Base-by-base conservation (phyloP, 2,113 vertebrate species). In the Todiramphus chloris region DNA sequence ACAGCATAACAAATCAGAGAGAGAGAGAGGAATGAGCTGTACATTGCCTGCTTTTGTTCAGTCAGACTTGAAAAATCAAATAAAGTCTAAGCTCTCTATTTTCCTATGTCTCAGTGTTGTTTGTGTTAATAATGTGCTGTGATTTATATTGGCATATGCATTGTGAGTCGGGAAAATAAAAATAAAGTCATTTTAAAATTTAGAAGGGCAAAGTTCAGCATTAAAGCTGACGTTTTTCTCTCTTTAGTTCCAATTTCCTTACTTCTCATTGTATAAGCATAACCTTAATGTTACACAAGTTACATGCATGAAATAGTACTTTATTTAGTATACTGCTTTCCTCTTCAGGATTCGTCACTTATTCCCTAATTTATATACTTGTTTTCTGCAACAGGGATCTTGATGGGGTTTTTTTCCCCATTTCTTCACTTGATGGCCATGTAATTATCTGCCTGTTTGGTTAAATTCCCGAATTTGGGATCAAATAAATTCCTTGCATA, bases 321-420 rank as follows among this genome's bases (percentile, higher is more conserved):
- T 94, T 73, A 70, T 94, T 83, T 73, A 68, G 35, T 62, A 63
- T 69, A 72, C 70, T 91, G 28, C 55, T 79, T 69, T 75, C 35
- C 63, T 75, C 39, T 48, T 74, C 79, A 48, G 72, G 63, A 93
- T 89, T 90, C 2, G 0, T 60, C 69, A 39, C 70, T 95, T 87
- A 37, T 48, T 93, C 86, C 70, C 27, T 64, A 77, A 91, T 93
- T 89, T 90, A 95, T 24, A 66, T 28, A 50, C 11, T 90, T 89
- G 31, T 74, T 96, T 96, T 93, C 82, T 91, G 90, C 93, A 92
- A 94, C 69, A 93, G 27, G 51, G 85, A 83, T 77, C 75, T 74
- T 88, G 87, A 90, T 79, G 39, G 51, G 28, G 0, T 33, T 63
- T 39, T 39, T 12, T 55, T 46, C 16, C 16, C 63, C 7, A 50